Evolutionary conservation across 2,888 invertebrate genomes (phyloP).

Genomic region (Mythimna impura): DNA sequence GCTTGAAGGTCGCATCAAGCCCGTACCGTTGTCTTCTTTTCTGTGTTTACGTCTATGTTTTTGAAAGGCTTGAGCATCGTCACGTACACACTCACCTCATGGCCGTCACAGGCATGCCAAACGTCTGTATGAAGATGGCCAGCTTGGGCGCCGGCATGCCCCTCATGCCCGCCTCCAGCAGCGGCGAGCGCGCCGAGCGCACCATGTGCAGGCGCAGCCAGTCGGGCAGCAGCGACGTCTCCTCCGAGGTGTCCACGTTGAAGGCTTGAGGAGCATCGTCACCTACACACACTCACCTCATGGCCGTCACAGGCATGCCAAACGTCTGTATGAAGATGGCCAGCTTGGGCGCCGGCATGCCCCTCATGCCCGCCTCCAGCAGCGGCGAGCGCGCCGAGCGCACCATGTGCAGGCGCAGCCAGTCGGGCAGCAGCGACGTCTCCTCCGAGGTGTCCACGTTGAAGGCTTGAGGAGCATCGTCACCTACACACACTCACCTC

Average conservation of each 20-base stretch:
- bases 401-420: constrained; percentile 97
- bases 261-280: constrained; percentile 84
- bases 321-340: constrained; percentile 98
- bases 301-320: constrained; percentile 95
- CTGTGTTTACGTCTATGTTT: no score
- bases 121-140: constrained; percentile 98
- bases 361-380: constrained; percentile 96
- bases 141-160: constrained; percentile 97
- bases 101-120: constrained; percentile 95
- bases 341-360: constrained; percentile 96
- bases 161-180: constrained; percentile 96
- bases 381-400: constrained; percentile 95
- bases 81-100: constrained; percentile 91
- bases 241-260: constrained; percentile 93
- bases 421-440: constrained; percentile 96
- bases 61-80: no score
- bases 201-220: constrained; percentile 98
- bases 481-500: constrained; percentile 86
- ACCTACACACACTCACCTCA: constrained; percentile 90
- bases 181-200: constrained; percentile 94
- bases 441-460: constrained; percentile 94
- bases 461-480: constrained; percentile 84
- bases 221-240: constrained; percentile 96
- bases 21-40: not conserved
- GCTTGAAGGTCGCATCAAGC: not conserved